A percentile compares a stretch with the other conserved stretches of the same genome.
Conservation (phyloP, 2,888 invertebrate genomes). For the Standfussiana lucernea region DNA sequence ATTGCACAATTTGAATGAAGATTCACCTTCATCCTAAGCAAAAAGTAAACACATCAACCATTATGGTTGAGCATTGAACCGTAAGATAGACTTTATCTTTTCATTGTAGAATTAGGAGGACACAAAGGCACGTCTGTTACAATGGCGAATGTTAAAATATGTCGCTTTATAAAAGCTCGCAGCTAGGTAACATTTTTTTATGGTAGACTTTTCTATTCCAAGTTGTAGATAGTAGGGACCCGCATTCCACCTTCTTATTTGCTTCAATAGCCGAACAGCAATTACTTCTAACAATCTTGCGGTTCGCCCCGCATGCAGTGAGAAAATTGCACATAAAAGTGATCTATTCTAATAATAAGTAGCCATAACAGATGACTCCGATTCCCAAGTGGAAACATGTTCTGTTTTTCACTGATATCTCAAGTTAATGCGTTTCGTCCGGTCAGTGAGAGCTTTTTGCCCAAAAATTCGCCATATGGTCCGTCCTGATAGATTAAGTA, state of each 20-base stretch:
- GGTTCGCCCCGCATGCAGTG: constrained; percentile 87
- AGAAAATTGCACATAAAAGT: constrained; percentile 87
- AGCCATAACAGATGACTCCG: constrained; percentile 74
- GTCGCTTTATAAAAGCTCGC: constrained; percentile 78
- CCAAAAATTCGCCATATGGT: constrained; percentile 80
- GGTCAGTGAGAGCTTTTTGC: constrained; percentile 77
- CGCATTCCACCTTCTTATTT: constrained; percentile 84
- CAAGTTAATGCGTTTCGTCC: constrained; percentile 76
- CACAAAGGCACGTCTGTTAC: constrained; percentile 84
- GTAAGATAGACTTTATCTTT: constrained; percentile 85
- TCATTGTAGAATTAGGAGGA: constrained; percentile 84
- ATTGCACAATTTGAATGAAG: constrained; percentile 86
- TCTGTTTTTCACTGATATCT: constrained; percentile 73
- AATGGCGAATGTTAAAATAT: constrained; percentile 86
- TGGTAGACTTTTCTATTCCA: constrained; percentile 70
- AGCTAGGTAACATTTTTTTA: constrained; percentile 79
- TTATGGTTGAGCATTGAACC: constrained; percentile 88
- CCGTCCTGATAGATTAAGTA: constrained; percentile 72
- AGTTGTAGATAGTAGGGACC: constrained; percentile 77
- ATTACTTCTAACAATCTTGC: constrained; percentile 88
- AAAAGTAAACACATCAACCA: constrained; percentile 87
- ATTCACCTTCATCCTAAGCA: constrained; percentile 83
- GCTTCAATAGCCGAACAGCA: constrained; percentile 80
- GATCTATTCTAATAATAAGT: constrained; percentile 83
- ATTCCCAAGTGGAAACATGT: constrained; percentile 81